Conservation (phyloP, 2,888 invertebrate species). For the Drosophila ezoana region DNA sequence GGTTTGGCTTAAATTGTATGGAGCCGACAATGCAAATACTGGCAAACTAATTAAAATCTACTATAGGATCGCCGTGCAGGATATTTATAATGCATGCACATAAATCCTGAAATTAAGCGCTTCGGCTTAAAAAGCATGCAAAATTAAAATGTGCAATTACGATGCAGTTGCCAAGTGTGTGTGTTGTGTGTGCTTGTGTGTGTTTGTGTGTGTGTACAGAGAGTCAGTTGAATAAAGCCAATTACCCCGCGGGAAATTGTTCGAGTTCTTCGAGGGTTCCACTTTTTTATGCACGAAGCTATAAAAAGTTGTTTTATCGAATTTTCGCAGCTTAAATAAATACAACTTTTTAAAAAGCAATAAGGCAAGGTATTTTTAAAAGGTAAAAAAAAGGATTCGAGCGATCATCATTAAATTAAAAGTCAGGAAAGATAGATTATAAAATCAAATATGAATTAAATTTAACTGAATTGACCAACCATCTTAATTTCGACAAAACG, state of each 20-base stretch:
- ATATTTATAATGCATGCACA: conserved; percentile 69
- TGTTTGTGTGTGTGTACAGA: conserved; percentile 5
- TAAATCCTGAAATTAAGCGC: conserved; percentile 68
- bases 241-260: conserved; percentile 17
- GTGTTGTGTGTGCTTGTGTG: neutral
- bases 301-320: neutral
- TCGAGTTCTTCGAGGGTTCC: conserved; percentile 4
- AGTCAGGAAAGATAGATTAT: no score
- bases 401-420: no score
- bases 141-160: conserved; percentile 70
- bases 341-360: no score
- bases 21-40: conserved; percentile 48
- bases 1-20: conserved; percentile 16
- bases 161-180: conserved; percentile 32
- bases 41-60: conserved; percentile 66
- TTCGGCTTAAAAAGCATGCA: conserved; percentile 62
- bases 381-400: no score
- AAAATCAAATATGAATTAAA: no score
- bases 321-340: no score
- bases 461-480: no score
- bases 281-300: neutral
- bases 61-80: conserved; percentile 44
- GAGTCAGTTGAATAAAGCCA: conserved; percentile 5
- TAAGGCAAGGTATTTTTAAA: no score
- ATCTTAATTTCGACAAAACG: no score